Evolutionary conservation across 2,797 vertebrate genomes (phyloP), one percentile per base, ranked within the genome.

Genomic region (Sebastes miniatus): DNA sequence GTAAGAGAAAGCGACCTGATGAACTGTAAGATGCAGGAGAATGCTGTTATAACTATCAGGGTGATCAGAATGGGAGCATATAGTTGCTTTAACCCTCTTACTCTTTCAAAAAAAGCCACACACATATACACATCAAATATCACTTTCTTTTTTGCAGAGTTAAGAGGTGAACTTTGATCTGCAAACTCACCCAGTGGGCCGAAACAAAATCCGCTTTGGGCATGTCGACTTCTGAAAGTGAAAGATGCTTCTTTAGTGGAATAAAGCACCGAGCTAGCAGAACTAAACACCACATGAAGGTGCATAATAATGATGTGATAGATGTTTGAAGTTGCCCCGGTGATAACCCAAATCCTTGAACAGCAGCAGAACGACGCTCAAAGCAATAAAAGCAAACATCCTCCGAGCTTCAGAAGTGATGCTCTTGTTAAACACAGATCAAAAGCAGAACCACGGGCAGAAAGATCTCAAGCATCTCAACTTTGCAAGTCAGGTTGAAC

Each of bases 341-440:
- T 22, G 6, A 54, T 65, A 71, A 80, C 75, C 67, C 50, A 3
- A 61, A 74, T 63, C 69, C 22, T 67, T 18, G 24, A 69, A 63
- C 18, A 29, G 59, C 61, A 54, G 50, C 69, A 61, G 10, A 61
- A 70, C 43, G 39, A 65, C 0, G 5, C 63, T 73, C 47, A 24
- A 70, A 79, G 61, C 32, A 57, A 27, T 4, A 34, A 34, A 18
- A 47, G 20, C 7, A 32, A 43, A 1, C 8, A 69, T 64, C 1
- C 12, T 64, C 1, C 10, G 3, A 47, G 50, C 52, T 63, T 75
- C 16, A 59, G 32, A 59, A 65, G 59, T 4, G 9, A 64, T 20
- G 34, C 52, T 73, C 36, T 25, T 67, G 73, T 71, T 52, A 78
- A 71, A 73, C 2, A 3, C 32, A 43, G 50, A 78, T 80, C 73